Conservation (phyloP, 2,888 invertebrate species). For the Drosophila stalkeri region DNA sequence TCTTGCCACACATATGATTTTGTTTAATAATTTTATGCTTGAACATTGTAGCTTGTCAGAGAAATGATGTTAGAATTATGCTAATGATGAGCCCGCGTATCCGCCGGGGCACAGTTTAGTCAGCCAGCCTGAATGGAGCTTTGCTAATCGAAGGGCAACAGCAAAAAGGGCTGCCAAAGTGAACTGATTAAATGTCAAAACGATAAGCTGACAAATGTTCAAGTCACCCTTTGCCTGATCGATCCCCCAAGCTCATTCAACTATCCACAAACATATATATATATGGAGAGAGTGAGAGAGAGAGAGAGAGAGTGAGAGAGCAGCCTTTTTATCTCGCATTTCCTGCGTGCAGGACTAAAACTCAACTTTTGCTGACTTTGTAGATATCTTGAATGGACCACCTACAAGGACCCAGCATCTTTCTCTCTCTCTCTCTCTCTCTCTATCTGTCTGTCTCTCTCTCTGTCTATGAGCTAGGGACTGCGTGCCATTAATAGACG, state of each 20-base stretch:
- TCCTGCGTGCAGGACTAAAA: conserved; percentile 50
- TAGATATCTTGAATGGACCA: conserved; percentile 49
- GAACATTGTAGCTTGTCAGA: conserved; percentile 53
- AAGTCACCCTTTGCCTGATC: conserved; percentile 1
- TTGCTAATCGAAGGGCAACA: conserved; percentile 19
- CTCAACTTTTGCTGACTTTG: conserved; percentile 78
- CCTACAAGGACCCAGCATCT: conserved; percentile 6
- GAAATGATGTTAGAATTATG: conserved; percentile 77
- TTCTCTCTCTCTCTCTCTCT: not conserved
- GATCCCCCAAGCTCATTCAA: too few relatives aligned
- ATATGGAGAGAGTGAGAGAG: conserved; percentile 1
- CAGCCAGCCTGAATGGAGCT: not conserved
- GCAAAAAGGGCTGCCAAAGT: conserved; percentile 35
- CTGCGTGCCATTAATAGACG: conserved; percentile 71
- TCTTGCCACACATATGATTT: conserved; percentile 44
- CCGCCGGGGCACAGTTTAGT: conserved; percentile 41
- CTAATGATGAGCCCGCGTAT: conserved; percentile 71
- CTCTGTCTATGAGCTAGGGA: conserved; percentile 9
- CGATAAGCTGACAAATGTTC: conserved; percentile 53
- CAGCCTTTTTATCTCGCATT: conserved; percentile 48
- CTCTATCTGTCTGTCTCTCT: conserved; percentile 1
- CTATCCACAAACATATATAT: not conserved
- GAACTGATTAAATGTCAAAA: conserved; percentile 66
- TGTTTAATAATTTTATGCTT: conserved; percentile 55
- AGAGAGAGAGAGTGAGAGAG: conserved; percentile 8